Percentiles rank a stretch among this genome's conserved stretches.
phyloP scores from a whole-genome alignment of 30 jellyfish, hydroid and myxozoan genomes.

The Sanderia malayensis region DNA sequence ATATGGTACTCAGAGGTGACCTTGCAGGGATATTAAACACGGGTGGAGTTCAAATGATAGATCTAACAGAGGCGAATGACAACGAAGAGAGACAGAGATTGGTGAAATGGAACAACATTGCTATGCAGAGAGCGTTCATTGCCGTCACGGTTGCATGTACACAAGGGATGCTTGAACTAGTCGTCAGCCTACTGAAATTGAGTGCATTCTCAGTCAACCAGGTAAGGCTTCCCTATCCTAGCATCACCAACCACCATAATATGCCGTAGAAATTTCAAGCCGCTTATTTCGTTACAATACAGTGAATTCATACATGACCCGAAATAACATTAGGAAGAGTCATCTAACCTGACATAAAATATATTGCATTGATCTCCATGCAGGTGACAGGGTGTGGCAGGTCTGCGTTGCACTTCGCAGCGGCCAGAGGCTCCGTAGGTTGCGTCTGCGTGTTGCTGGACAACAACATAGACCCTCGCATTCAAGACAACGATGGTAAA shows the following conservation, averaged over 20 bases:
- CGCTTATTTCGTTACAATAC: too few species aligned
- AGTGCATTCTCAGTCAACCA: constrained; percentile 26
- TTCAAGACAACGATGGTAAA: constrained; percentile 36
- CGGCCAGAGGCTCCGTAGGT: constrained; percentile 55
- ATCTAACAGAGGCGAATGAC: constrained; percentile 14
- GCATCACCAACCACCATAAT: too few species aligned
- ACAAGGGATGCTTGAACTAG: constrained; percentile 33
- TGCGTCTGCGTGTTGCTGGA: constrained; percentile 55
- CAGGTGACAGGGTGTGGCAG: constrained; percentile 51
- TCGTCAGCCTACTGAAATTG: constrained; percentile 19
- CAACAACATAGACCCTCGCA: constrained; percentile 25
- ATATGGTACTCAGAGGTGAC: constrained; percentile 22
- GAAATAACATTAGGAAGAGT: too few species aligned
- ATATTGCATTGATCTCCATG: too few species aligned
- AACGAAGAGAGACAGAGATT: constrained; percentile 24
- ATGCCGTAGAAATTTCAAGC: too few species aligned
- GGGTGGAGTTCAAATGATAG: constrained; percentile 45
- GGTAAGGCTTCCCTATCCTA: too few species aligned
- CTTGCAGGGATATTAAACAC: constrained; percentile 24
- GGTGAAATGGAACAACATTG: constrained; percentile 31
- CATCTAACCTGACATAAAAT: too few species aligned
- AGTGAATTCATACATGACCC: too few species aligned
- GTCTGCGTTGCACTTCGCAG: constrained; percentile 58
- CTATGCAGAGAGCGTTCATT: constrained; percentile 35
- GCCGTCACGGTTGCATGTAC: constrained; percentile 50